Evolutionary conservation across 2,797 vertebrate species (phyloP).

Genomic region (Paramormyrops hopkinsi): DNA sequence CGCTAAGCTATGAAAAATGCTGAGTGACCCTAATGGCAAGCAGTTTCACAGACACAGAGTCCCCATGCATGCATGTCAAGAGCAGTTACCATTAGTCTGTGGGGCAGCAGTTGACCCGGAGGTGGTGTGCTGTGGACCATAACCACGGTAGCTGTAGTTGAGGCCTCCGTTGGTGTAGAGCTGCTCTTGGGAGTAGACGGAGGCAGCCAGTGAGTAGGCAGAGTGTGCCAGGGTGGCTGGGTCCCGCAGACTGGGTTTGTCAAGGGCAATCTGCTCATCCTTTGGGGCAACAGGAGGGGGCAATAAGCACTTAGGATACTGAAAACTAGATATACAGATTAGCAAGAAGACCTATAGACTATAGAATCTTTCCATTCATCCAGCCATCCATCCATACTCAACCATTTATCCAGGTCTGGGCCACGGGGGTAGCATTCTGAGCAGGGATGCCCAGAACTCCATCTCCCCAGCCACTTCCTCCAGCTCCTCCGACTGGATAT

Average conservation of each 20-base stretch:
- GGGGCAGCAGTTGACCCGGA: conserved; percentile 68
- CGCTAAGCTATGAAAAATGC: neutral
- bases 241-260: conserved; percentile 81
- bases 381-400: neutral
- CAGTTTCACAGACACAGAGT: neutral
- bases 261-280: conserved; percentile 12
- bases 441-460: neutral
- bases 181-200: conserved; percentile 88
- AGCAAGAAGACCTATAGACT: neutral
- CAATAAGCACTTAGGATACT: neutral
- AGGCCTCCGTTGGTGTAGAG: conserved; percentile 95
- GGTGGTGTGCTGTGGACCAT: conserved; percentile 75
- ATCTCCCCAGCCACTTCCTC: neutral
- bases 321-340: neutral
- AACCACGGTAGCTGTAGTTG: conserved; percentile 89
- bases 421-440: neutral
- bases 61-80: neutral
- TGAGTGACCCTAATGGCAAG: neutral
- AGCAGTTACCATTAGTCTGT: conserved; percentile 81
- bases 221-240: conserved; percentile 72
- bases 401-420: neutral
- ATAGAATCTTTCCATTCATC: neutral
- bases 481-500: neutral
- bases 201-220: conserved; percentile 81
- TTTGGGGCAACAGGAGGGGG: neutral